Evolutionary conservation across 2,888 invertebrate species (phyloP).

Genomic region (Elmis aenea): DNA sequence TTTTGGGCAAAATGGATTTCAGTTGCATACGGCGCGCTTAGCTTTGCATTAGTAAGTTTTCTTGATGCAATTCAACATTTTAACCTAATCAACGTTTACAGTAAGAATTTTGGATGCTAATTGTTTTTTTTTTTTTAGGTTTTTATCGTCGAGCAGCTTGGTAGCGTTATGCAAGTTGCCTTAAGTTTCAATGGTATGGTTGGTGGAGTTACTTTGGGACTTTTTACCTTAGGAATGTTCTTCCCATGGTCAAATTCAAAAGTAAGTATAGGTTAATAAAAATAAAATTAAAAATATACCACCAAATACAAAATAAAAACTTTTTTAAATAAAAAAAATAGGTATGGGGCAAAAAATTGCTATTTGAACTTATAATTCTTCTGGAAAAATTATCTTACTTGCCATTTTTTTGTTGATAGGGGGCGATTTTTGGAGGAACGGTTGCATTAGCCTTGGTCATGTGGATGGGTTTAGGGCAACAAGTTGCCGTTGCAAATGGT

Average conservation of each 20-base stretch:
- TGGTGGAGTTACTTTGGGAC: slow-evolving; percentile 80
- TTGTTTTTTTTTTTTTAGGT: slow-evolving; percentile 46
- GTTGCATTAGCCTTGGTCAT: slow-evolving; percentile 57
- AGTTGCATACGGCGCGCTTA: slow-evolving; percentile 60
- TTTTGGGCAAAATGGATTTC: slow-evolving; percentile 66
- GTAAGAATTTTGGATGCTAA: too few species aligned
- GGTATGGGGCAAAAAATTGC: too few species aligned
- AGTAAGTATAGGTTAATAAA: too few species aligned
- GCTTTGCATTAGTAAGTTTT: slow-evolving; percentile 55
- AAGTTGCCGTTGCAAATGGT: slow-evolving; percentile 52
- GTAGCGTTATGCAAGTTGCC: slow-evolving; percentile 84
- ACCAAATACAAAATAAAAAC: too few species aligned
- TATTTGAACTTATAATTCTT: too few species aligned
- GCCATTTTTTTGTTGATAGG: slow-evolving; percentile 45
- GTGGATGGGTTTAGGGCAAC: slow-evolving; percentile 65
- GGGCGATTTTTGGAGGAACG: slow-evolving; percentile 61
- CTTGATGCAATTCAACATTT: background rate
- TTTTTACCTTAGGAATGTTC: slow-evolving; percentile 84
- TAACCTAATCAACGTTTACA: too few species aligned
- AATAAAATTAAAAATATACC: too few species aligned
- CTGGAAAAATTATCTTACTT: slow-evolving; percentile 1
- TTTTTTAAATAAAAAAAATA: too few species aligned
- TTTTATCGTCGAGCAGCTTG: slow-evolving; percentile 80
- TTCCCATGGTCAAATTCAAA: slow-evolving; percentile 82
- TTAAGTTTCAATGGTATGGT: slow-evolving; percentile 85